Evolutionary conservation across 2,797 vertebrate genomes (phyloP), one percentile per base, ranked within the genome.

Genomic region (Emydoidea blandingii): DNA sequence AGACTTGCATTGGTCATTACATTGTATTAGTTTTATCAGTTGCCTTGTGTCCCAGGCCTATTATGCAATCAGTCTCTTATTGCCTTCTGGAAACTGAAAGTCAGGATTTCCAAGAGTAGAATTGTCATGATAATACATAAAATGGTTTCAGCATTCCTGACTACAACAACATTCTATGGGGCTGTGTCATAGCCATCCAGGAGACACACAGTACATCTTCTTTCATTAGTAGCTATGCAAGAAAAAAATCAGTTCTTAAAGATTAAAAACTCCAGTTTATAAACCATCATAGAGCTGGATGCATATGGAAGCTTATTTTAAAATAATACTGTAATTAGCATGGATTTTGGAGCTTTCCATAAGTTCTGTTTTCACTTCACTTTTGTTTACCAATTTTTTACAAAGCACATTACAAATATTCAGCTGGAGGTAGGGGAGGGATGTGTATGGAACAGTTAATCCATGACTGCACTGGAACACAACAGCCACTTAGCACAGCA

Each of bases 201-300:
- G 74, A 21, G 52, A 34, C 2, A 1, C 19, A 49, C 3, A 6
- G 6, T 65, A 44, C 83, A 59, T 41, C 83, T 53, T 44, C 31
- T 59, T 14, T 2, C 25, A 2, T 57, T 74, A 2, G 1, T 2
- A 44, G 89, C 21, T 65, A 86, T 72, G 78, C 50, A 82, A 79
- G 85, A 87, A 59, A n/a, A 84, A 79, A 82, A 91, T 85, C 21
- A 18, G 4, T 11, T 68, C 52, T 50, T 37, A 21, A n/a, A 18
- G 1, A 0, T 0, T 1, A 25, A 47, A 53, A 44, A 0, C 2
- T 4, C 1, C 1, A 80, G 21, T 81, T 89, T 52, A 82, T 37
- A 81, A 23, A 83, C 81, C 91, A 44, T 11, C 52, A 47, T 27
- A 11, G 72, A 72, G 68, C 56, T 44, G 88, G 52, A 47, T 65